Percentiles rank a stretch among this genome's conserved stretches.
These are phyloP conservation scores for Drosophila quasianomalipes DNA, from an alignment of 2,888 invertebrate species.

Conservation along the genomic window DNA sequence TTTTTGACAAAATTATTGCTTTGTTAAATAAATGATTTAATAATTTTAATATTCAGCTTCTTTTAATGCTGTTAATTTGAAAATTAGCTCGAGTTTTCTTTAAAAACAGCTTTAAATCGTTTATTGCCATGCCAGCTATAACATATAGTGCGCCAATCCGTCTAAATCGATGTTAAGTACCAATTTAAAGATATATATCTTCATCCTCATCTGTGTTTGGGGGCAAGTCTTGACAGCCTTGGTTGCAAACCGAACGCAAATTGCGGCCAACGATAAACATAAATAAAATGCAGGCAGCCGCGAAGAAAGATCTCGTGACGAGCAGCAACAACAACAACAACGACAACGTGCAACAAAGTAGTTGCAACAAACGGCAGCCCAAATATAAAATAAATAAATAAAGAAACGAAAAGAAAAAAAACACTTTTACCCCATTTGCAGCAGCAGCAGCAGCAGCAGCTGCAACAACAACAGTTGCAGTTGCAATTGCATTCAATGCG, in stretches of 20 bases:
- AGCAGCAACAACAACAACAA: constrained; percentile 22
- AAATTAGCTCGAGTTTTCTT: not conserved
- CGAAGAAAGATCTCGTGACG: constrained; percentile 53
- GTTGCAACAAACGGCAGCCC: constrained; percentile 18
- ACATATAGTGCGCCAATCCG: not conserved
- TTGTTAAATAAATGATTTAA: not conserved
- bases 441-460: constrained; percentile 18
- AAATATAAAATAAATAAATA: constrained; percentile 12
- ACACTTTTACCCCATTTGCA: constrained; percentile 48
- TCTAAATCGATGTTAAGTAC: not conserved
- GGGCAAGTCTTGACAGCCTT: not conserved
- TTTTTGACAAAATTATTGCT: not conserved
- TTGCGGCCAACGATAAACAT: constrained; percentile 22
- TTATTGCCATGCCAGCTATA: not conserved
- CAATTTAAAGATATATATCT: not conserved
- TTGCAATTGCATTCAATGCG: constrained; percentile 33
- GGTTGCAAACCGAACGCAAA: constrained; percentile 25
- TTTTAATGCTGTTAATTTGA: not conserved
- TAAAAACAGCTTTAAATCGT: too few species aligned
- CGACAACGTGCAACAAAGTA: constrained; percentile 17
- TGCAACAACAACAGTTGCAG: constrained; percentile 22
- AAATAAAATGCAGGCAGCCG: constrained; percentile 56
- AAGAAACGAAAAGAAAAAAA: constrained; percentile 2
- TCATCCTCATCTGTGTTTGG: constrained; percentile 19
- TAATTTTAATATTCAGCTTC: not conserved